Percentiles rank a stretch among this genome's conserved stretches.
Conservation (phyloP, 2,113 vertebrate genomes). For the Isurus oxyrinchus region DNA sequence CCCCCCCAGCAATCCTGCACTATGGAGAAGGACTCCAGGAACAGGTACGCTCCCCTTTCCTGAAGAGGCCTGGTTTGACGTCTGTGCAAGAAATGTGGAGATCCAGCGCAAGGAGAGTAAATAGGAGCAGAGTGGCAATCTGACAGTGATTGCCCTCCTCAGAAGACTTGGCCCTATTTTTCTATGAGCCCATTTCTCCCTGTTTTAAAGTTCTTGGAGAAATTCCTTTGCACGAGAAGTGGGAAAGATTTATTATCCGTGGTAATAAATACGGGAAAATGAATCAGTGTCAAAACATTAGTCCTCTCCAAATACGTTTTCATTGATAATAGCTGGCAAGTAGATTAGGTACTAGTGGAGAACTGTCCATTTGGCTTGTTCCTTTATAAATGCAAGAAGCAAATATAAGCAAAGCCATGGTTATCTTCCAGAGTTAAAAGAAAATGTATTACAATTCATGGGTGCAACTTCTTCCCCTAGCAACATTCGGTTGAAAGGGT, state of each 20-base stretch:
- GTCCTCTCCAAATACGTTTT: not conserved
- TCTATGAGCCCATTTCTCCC: not conserved
- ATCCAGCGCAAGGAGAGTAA: too few relatives aligned
- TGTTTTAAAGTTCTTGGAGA: too few relatives aligned
- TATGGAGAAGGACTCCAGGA: too few relatives aligned
- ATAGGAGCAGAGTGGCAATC: too few relatives aligned
- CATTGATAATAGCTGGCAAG: not conserved
- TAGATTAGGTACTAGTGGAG: not conserved
- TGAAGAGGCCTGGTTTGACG: too few relatives aligned
- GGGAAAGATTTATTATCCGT: not conserved
- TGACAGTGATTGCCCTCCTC: too few relatives aligned
- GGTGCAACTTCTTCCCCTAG: not conserved
- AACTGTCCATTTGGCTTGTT: not conserved
- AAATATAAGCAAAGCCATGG: not conserved
- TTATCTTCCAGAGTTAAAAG: not conserved
- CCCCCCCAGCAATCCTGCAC: too few relatives aligned
- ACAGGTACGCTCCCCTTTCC: too few relatives aligned
- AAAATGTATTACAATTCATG: not conserved
- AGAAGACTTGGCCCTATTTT: too few relatives aligned
- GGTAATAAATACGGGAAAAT: not conserved
- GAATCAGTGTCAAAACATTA: not conserved
- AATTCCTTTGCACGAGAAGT: not conserved
- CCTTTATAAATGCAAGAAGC: not conserved
- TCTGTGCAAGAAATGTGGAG: too few relatives aligned
- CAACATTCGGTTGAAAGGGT: not conserved